Percentiles rank a stretch among this genome's conserved stretches.
Conservation (phyloP, 2,888 invertebrate species). For the Hoplodrina blanda region DNA sequence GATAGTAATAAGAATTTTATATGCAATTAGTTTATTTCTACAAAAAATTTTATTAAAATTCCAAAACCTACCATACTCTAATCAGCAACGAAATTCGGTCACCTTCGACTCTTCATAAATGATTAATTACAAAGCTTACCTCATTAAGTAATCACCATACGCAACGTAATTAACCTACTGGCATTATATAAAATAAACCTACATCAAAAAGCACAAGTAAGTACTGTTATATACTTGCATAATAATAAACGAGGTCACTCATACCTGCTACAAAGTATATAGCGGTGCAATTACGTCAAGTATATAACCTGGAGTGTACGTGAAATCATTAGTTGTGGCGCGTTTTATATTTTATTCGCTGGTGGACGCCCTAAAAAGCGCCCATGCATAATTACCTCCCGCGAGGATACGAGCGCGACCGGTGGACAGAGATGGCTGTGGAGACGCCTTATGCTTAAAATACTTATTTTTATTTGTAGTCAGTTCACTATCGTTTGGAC, state of each 20-base stretch:
- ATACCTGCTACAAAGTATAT: slow-evolving; percentile 26
- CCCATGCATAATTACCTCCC: slow-evolving; percentile 90
- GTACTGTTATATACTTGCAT: not conserved
- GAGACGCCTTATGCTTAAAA: slow-evolving; percentile 64
- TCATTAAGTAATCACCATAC: no score
- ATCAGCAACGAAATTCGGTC: no score
- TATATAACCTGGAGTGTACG: slow-evolving; percentile 67
- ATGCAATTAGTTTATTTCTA: no score
- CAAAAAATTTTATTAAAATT: no score
- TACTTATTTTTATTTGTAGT: slow-evolving; percentile 19
- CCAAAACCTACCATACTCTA: no score
- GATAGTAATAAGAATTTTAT: no score
- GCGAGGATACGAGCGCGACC: slow-evolving; percentile 79
- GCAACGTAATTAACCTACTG: not conserved
- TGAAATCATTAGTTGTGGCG: slow-evolving; percentile 85
- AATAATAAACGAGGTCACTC: slow-evolving; percentile 13
- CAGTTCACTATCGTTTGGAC: no score
- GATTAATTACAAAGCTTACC: no score
- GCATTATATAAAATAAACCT: not conserved
- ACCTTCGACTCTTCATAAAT: no score
- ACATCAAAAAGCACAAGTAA: slow-evolving; percentile 3
- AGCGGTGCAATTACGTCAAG: slow-evolving; percentile 57
- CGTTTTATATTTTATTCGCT: slow-evolving; percentile 88
- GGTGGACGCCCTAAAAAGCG: slow-evolving; percentile 89
- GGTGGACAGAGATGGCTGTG: slow-evolving; percentile 66